These are phyloP conservation scores for Delichon dasypus DNA, from an alignment of 2,797 vertebrate genomes.

Conservation along the genomic window DNA sequence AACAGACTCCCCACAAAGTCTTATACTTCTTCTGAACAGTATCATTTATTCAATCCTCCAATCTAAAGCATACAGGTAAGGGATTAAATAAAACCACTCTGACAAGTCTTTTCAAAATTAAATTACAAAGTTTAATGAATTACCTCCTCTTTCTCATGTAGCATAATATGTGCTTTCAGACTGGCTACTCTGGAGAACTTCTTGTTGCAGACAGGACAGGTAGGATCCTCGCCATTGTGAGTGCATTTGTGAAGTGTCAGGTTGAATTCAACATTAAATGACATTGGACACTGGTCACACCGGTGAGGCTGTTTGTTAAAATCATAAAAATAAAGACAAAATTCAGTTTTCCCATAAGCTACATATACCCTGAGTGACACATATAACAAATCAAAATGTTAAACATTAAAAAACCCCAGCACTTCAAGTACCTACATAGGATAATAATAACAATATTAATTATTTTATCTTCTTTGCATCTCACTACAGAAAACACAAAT, in stretches of 20 bases:
- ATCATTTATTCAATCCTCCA: background rate
- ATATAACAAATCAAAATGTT: background rate
- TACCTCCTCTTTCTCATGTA: constrained; percentile 98
- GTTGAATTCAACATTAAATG: constrained; percentile 98
- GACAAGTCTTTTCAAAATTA: background rate
- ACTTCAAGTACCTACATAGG: background rate
- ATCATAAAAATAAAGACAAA: constrained; percentile 52
- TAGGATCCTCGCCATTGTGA: constrained; percentile 88
- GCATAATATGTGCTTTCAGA: constrained; percentile 97
- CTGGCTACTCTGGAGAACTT: constrained; percentile 96
- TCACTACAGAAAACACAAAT: background rate
- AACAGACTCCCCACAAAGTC: background rate
- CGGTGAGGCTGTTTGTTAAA: constrained; percentile 88
- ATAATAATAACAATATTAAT: background rate
- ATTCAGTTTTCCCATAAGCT: background rate
- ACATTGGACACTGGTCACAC: constrained; percentile 93
- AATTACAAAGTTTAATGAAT: background rate
- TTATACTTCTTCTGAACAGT: background rate
- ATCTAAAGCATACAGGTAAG: background rate
- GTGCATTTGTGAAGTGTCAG: constrained; percentile 94
- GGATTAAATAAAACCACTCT: background rate
- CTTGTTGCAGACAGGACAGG: constrained; percentile 93
- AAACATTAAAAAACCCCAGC: background rate
- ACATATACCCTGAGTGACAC: background rate
- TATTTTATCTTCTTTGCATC: background rate